Base-by-base conservation (phyloP, 2,797 vertebrate genomes). In the Eupleurogrammus muticus region DNA sequence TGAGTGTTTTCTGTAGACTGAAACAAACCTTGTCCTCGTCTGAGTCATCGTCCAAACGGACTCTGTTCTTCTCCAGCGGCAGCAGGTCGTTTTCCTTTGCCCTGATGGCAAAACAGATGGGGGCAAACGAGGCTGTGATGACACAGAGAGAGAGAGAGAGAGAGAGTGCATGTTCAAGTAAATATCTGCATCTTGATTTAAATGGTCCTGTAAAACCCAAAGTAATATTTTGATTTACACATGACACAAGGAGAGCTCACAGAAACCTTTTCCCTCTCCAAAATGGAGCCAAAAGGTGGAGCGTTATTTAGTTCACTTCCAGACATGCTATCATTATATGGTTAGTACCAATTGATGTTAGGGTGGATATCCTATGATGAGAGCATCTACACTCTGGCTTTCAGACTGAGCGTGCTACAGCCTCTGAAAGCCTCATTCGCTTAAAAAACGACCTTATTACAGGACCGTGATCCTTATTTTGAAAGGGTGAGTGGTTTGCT, bases 31-130 rank as follows among this genome's bases (percentile, higher is more conserved):
- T 96, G 54, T 98, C 98, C 6, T 99, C 98, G 6, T 99, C 97
- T 0, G 96, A 99, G 89, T 99, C 98, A 19, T 99, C 98, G 11
- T 99, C 97, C 55, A 99, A 81, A 63, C 96, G 95, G 51, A 99
- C 97, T 20, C 97, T 91, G 77, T 99, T 98, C 90, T 98, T 99
- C 88, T 99, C 98, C 93, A 99, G 87, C 11, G 97, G 97, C 74
- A 99, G 93, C 73, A 99, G 89, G 88, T 99, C 98, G 0, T 97
- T 98, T 88, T 99, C 98, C 82, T 99, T 99, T 70, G 96, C 95
- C 82, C 95, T 96, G 88, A 99, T 99, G 32, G 98, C 98, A 87
- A 99, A 99, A 81, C 96, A 97, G 93, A 99, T 99, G 11, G 98
- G 98, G n/a, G 97, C 98, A 90, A 99, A 99, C 0, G 97, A 96